phyloP scores from a whole-genome alignment of 2,113 vertebrate species.

The Marmota flaviventris region DNA sequence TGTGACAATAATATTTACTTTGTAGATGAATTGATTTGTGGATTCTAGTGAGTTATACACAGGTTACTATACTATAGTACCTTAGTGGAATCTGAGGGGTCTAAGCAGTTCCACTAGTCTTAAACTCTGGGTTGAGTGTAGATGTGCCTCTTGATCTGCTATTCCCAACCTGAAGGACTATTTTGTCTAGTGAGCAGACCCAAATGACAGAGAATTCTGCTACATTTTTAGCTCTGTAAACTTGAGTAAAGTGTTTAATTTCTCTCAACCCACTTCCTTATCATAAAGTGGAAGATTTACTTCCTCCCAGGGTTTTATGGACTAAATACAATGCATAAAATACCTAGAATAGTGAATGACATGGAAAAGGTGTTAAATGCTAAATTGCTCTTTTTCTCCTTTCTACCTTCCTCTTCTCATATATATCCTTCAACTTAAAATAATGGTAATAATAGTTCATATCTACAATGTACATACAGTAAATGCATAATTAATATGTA shows the following conservation, averaged over 20 bases:
- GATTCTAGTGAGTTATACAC: neutral
- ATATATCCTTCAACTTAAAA: neutral
- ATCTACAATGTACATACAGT: neutral
- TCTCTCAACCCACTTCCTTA: neutral
- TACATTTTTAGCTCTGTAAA: neutral
- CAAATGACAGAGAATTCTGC: neutral
- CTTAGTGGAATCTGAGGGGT: neutral
- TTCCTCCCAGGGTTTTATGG: conserved; percentile 15
- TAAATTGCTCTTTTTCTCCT: neutral
- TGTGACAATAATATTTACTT: neutral
- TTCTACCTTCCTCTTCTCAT: neutral
- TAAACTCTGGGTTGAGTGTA: neutral
- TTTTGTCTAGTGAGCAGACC: neutral
- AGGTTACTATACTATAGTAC: neutral
- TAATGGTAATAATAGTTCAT: neutral
- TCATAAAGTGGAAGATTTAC: neutral
- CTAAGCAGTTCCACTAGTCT: neutral
- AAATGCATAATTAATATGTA: neutral
- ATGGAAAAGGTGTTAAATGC: neutral
- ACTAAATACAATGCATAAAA: neutral
- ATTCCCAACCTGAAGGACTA: neutral
- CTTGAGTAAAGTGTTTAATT: neutral
- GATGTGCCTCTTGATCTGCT: neutral
- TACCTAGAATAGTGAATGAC: neutral
- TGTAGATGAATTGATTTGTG: neutral